Evolutionary conservation across 2,113 vertebrate genomes (phyloP).

Genomic region (Pseudopodoces humilis): DNA sequence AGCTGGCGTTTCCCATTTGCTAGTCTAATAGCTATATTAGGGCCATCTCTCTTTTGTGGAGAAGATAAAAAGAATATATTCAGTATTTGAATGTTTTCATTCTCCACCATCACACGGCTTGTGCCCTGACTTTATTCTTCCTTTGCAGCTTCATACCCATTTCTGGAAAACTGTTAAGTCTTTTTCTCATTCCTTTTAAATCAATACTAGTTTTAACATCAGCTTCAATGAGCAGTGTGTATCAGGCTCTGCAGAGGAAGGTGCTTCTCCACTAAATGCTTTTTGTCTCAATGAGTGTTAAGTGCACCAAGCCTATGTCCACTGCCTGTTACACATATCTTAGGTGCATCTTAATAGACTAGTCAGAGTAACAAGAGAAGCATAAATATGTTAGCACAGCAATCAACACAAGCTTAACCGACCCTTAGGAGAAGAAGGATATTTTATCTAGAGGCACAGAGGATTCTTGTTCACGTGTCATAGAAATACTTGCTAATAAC

Average conservation of each 20-base stretch:
- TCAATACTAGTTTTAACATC: neutral
- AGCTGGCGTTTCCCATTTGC: conserved; percentile 18
- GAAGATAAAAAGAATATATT: conserved; percentile 6
- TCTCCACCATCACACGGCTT: neutral
- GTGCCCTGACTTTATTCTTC: neutral
- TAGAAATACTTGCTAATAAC: neutral
- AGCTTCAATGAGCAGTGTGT: neutral
- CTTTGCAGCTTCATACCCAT: neutral
- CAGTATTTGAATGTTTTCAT: neutral
- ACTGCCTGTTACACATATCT: neutral
- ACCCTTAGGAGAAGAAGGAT: neutral
- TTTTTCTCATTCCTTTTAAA: neutral
- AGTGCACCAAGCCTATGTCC: neutral
- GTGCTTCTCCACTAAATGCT: neutral
- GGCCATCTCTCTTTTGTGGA: neutral
- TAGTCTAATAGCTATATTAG: conserved; percentile 16
- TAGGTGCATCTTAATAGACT: neutral
- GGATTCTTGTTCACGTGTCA: neutral
- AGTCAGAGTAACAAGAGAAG: neutral
- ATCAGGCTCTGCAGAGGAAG: neutral
- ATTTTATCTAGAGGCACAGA: neutral
- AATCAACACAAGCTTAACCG: neutral
- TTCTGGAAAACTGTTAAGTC: neutral
- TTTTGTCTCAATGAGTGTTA: neutral
- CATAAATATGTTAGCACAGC: neutral